These are phyloP conservation scores for Dasysyrphus tricinctus DNA, from an alignment of 2,888 invertebrate genomes.

Conservation along the genomic window DNA sequence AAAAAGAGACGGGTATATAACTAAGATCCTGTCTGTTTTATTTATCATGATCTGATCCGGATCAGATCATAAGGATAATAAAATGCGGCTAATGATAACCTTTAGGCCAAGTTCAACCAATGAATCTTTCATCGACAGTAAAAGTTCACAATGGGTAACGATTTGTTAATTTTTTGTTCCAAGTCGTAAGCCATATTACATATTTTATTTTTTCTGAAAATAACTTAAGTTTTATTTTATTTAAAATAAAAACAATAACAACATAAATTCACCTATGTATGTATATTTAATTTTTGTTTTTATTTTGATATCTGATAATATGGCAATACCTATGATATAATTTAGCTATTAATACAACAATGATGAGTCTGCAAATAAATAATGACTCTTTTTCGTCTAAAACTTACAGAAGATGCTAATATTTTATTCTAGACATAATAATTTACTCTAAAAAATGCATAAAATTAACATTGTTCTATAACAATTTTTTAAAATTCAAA, in stretches of 20 bases:
- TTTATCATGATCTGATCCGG: no score
- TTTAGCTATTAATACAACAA: slow-evolving; percentile 66
- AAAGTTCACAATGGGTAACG: neutral
- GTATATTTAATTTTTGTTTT: slow-evolving; percentile 16
- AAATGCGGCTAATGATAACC: no score
- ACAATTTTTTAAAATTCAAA: slow-evolving; percentile 40
- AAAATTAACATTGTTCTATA: slow-evolving; percentile 59
- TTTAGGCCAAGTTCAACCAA: no score
- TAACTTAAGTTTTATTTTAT: neutral
- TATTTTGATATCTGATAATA: slow-evolving; percentile 30
- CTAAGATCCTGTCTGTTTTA: no score
- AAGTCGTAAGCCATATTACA: neutral
- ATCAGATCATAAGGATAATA: no score
- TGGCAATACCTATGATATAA: slow-evolving; percentile 44
- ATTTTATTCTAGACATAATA: slow-evolving; percentile 39
- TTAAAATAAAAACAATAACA: neutral
- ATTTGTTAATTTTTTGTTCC: neutral
- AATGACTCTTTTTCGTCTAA: slow-evolving; percentile 42
- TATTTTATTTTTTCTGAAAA: neutral
- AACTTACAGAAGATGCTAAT: slow-evolving; percentile 28
- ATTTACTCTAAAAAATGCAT: slow-evolving; percentile 47
- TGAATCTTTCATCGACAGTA: no score
- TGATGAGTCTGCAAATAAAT: slow-evolving; percentile 34
- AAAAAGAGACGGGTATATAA: no score
- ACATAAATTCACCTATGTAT: neutral